Evolutionary conservation across 2,113 vertebrate genomes (phyloP), one percentile per base, ranked within the genome.

Genomic region (Brachirus orientalis): DNA sequence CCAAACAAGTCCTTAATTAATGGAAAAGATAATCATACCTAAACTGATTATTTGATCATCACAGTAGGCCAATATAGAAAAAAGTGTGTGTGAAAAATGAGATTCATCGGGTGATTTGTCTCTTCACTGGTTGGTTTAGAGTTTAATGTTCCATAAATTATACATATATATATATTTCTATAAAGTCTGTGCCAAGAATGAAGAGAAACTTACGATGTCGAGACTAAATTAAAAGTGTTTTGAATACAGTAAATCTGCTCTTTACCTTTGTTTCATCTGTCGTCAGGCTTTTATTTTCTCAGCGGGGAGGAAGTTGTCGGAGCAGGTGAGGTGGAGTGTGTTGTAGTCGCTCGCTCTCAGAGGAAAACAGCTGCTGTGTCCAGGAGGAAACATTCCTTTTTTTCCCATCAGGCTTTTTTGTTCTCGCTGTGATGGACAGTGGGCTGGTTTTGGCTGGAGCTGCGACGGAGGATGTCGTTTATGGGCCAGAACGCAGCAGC

Each of bases 281-380:
- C 12, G 7, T 44, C 10, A 10, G n/a, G 13, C 3, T 66, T 58
- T 4, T 47, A 12, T 53, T 12, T n/a, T 54, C 33, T 47, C 22
- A 10, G 44, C 1, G 16, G 36, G 56, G 3, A 28, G 28, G 28
- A 28, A 28, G 28, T 28, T 48, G 13, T 69, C 63, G 48, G 71
- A 60, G 54, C 72, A 80, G 80, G 80, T 0, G 17, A 35, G 68
- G 45, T 35, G 55, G 16, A 67, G 18, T 60, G 43, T 36, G 16
- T 10, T 50, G 7, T 6, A 28, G 3, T 35, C n/a, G 22, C 18
- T 17, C 19, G 10, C 79, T 92, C 91, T 93, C 92, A 43, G 92
- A 92, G 94, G 93, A 94, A 94, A 94, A 94, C 96, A 97, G 95
- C 95, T 97, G 95, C 82, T 68, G 76, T 89, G 93, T 95, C 92